Evolutionary conservation across 1,140 invertebrate genomes (phyloP).

Genomic region (Drosophila ambigua): DNA sequence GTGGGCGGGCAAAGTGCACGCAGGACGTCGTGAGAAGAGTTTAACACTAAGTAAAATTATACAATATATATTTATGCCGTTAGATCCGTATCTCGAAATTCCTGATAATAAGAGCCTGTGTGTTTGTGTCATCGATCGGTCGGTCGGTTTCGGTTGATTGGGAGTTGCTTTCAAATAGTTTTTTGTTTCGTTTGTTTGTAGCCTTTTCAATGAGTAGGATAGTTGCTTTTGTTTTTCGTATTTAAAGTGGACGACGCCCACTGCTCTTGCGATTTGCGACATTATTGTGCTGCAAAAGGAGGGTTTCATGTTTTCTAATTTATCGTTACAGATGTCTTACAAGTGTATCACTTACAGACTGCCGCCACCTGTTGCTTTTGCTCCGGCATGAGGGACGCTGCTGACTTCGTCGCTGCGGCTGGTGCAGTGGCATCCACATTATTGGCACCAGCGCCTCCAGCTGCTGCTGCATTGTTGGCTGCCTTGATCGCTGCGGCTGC

Average conservation of each 20-base stretch:
- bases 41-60: constrained; percentile 80
- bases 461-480: constrained; percentile 50
- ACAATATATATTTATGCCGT: constrained; percentile 73
- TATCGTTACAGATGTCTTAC: no score
- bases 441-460: constrained; percentile 23
- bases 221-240: constrained; percentile 50
- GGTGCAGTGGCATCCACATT: constrained; percentile 47
- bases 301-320: neutral
- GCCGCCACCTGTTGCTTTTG: constrained; percentile 74
- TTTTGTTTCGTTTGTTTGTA: neutral
- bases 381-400: constrained; percentile 63
- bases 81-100: constrained; percentile 74
- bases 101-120: constrained; percentile 72
- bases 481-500: constrained; percentile 65
- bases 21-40: constrained; percentile 76
- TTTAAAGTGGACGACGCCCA: constrained; percentile 60
- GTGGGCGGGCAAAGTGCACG: constrained; percentile 55
- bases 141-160: constrained; percentile 62
- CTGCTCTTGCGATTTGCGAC: constrained; percentile 49
- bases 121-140: constrained; percentile 69
- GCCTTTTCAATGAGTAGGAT: constrained; percentile 70
- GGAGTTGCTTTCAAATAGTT: constrained; percentile 44
- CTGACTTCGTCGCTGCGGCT: constrained; percentile 63
- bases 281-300: constrained; percentile 69
- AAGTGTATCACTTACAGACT: constrained; percentile 58